A percentile compares a stretch with the other conserved stretches of the same genome.
phyloP scores from a whole-genome alignment of 2,113 vertebrate species.

The Pantherophis guttatus region DNA sequence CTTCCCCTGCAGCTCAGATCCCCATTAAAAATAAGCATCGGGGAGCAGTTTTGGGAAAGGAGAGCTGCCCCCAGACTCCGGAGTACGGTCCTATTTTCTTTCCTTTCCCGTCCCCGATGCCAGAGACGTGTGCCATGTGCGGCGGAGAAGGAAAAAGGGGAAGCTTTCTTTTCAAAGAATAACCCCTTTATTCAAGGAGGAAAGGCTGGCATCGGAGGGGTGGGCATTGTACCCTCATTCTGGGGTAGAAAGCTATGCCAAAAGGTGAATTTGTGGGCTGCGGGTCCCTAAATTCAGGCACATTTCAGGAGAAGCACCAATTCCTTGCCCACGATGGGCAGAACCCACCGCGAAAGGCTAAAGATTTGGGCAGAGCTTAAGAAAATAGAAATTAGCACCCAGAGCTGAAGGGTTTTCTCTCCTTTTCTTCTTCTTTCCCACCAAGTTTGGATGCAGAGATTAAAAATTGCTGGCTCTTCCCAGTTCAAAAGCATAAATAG shows the following conservation, averaged over 20 bases:
- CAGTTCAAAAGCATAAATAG: background rate
- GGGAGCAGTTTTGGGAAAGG: background rate
- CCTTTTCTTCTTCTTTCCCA: background rate
- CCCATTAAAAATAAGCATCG: background rate
- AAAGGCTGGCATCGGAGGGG: background rate
- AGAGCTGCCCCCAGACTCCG: accelerated
- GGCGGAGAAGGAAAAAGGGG: background rate
- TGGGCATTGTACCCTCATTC: background rate
- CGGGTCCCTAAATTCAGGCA: background rate
- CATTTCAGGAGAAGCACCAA: background rate
- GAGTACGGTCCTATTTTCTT: background rate
- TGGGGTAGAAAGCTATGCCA: background rate
- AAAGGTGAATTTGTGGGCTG: background rate
- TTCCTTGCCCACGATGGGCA: background rate
- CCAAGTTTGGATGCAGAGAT: background rate
- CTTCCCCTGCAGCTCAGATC: background rate
- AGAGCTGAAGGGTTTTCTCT: background rate
- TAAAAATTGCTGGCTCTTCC: background rate
- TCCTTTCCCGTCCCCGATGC: background rate
- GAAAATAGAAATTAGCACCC: background rate
- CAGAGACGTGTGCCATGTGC: background rate
- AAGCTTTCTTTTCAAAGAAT: background rate
- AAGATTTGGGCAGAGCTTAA: background rate
- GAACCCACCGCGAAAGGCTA: background rate
- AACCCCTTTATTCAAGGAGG: background rate